These are phyloP conservation scores for Ericerus pela DNA, from an alignment of 1,140 invertebrate genomes.

Conservation along the genomic window DNA sequence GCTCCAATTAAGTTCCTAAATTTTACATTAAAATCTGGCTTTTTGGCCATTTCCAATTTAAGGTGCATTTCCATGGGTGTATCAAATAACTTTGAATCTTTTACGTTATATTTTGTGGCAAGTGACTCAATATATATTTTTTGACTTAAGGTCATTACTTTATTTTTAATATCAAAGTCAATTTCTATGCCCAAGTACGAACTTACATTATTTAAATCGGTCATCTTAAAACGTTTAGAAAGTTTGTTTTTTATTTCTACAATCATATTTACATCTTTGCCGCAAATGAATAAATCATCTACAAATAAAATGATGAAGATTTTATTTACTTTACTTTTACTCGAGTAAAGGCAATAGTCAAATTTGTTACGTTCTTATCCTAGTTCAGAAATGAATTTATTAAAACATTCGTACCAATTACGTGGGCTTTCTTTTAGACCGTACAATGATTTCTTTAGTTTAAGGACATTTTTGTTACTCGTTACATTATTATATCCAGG, in stretches of 20 bases:
- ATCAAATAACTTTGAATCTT: no score
- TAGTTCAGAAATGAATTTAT: not conserved
- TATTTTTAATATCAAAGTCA: not conserved
- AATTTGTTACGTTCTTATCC: not conserved
- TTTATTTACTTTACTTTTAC: not conserved
- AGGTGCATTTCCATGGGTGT: constrained; percentile 25
- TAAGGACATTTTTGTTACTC: constrained; percentile 1
- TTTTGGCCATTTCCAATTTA: constrained; percentile 16
- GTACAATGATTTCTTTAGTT: constrained; percentile 8
- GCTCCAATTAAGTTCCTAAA: constrained; percentile 28
- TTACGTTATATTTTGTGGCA: no score
- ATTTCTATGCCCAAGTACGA: constrained; percentile 2
- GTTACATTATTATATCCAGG: constrained; percentile 7
- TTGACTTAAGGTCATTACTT: not conserved
- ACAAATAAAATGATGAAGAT: constrained; percentile 5
- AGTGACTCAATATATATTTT: no score
- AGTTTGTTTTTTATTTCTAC: not conserved
- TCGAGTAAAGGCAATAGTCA: not conserved
- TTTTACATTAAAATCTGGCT: constrained; percentile 9
- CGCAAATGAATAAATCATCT: constrained; percentile 12
- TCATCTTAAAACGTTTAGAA: constrained; percentile 1
- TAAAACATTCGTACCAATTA: constrained; percentile 8
- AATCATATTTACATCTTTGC: not conserved
- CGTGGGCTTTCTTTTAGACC: constrained; percentile 9
- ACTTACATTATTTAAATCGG: not conserved